These are phyloP conservation scores for Melopsittacus undulatus DNA, from an alignment of 2,797 vertebrate genomes.

Conservation along the genomic window DNA sequence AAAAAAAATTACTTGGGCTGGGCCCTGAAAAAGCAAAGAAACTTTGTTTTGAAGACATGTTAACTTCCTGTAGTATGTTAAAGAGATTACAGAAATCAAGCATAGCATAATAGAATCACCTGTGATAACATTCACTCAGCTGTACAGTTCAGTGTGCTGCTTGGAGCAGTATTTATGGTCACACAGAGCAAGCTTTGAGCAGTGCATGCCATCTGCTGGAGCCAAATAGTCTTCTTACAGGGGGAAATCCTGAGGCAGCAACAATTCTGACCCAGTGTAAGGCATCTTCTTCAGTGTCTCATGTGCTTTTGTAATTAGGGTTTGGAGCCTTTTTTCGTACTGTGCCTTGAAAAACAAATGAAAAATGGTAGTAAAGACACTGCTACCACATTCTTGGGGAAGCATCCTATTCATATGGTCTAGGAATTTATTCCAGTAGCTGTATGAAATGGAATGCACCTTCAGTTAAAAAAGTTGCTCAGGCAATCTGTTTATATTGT, in stretches of 20 bases:
- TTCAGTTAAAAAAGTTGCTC: not conserved
- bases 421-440: not conserved
- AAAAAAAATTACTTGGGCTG: not conserved
- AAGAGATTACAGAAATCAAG: not conserved
- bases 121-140: not conserved
- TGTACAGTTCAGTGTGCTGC: not conserved
- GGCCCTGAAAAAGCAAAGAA: not conserved
- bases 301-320: not conserved
- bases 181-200: not conserved
- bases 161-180: not conserved
- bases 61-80: not conserved
- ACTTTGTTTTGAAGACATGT: not conserved
- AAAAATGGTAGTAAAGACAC: not conserved
- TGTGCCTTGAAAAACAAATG: not conserved
- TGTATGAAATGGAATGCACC: not conserved
- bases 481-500: not conserved
- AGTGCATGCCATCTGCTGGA: slow-evolving; percentile 66
- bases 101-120: not conserved
- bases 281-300: not conserved
- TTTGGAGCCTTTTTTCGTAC: not conserved
- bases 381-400: not conserved
- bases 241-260: not conserved
- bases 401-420: not conserved
- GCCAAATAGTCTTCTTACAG: not conserved
- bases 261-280: not conserved